Evolutionary conservation across 2,113 vertebrate genomes (phyloP), one percentile per base, ranked within the genome.

Genomic region (Telmatochromis sp.): DNA sequence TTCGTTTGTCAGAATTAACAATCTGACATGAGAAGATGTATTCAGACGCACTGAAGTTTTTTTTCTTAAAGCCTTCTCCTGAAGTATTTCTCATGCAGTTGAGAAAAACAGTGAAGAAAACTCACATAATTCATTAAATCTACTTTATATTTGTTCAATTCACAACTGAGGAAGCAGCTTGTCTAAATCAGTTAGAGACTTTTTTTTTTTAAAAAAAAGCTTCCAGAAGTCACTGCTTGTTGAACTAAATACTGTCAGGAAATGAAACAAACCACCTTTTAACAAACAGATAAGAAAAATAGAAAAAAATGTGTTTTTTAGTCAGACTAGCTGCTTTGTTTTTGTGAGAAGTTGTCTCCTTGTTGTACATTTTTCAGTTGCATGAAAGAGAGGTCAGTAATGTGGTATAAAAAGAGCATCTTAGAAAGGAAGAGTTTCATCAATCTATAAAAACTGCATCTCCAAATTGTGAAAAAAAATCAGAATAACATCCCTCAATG

Each of bases 201-300:
- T 54, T 7, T 3, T 7, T 10, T 11, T 1, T n/a, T n/a, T n/a
- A 57, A 14, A 57, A 5, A 57, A 26, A 57, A 51, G 2, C 10
- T 26, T 0, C 7, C 7, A 1, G 14, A 58, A 60, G 28, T 17
- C 7, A 60, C 28, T 0, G 0, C 13, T 3, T 28, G 7, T 28
- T 31, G 1, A 60, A 17, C 57, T 17, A 31, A 15, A 60, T 33
- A 19, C 15, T 10, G 14, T 63, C 28, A 63, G 15, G 15, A 9
- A 2, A 17, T 33, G 28, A 17, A 13, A 65, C 28, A 63, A 63
- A 33, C 9, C 15, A 60, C 28, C 0, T 33, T 57, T 60, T 31
- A 60, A 33, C 5, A 60, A 8, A 60, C 14, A 19, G 14, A 7
- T 10, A 9, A 5, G 15, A 60, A 33, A 33, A 17, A 51, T 0